Evolutionary conservation across 2,888 invertebrate genomes (phyloP).

Genomic region (Chirona hameri): DNA sequence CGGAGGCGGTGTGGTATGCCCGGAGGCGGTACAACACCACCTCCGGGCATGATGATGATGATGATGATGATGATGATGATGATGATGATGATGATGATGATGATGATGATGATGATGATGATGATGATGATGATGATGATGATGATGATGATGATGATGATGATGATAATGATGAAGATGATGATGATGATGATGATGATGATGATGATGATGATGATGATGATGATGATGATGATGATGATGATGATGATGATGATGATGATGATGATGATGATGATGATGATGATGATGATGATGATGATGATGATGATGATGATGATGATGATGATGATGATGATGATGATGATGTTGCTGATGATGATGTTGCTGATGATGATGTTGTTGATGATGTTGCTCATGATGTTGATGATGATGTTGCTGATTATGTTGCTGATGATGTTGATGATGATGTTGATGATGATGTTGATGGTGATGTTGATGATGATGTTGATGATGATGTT

Average conservation of each 20-base stretch:
- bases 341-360: too few relatives aligned
- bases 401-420: too few relatives aligned
- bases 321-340: conserved; percentile 7
- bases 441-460: conserved; percentile 4
- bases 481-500: conserved; percentile 7
- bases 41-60: too few relatives aligned
- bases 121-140: conserved; percentile 22
- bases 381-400: too few relatives aligned
- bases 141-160: conserved; percentile 4
- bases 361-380: too few relatives aligned
- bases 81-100: too few relatives aligned
- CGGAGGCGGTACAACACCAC: too few relatives aligned
- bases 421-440: too few relatives aligned
- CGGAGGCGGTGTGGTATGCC: too few relatives aligned
- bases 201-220: conserved; percentile 22
- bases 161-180: too few relatives aligned
- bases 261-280: conserved; percentile 22
- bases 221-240: conserved; percentile 22
- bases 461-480: not conserved
- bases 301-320: conserved; percentile 8
- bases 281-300: conserved; percentile 7
- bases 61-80: too few relatives aligned
- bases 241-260: conserved; percentile 22
- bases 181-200: conserved; percentile 22
- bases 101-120: conserved; percentile 22